These are phyloP conservation scores for Drosophila elegans DNA, from an alignment of 1,140 invertebrate species.

Conservation along the genomic window DNA sequence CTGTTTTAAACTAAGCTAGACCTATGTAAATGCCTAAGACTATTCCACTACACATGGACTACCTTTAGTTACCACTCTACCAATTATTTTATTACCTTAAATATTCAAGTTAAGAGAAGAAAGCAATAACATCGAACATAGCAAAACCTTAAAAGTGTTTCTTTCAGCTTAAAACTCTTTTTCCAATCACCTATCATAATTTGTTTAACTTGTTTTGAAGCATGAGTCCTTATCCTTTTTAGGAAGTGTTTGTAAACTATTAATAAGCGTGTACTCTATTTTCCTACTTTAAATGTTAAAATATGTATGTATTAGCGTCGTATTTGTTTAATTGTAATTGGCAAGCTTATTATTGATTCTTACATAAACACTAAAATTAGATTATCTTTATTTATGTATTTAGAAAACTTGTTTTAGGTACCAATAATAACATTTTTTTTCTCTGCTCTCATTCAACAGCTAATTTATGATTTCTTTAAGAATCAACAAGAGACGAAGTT, in stretches of 20 bases:
- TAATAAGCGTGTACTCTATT: not conserved
- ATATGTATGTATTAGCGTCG: too few relatives aligned
- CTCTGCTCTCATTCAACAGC: too few relatives aligned
- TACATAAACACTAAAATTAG: not conserved
- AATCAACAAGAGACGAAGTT: too few relatives aligned
- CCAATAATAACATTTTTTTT: not conserved
- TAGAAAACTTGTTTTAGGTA: not conserved
- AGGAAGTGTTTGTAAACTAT: not conserved
- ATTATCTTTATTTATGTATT: not conserved
- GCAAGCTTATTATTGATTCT: not conserved
- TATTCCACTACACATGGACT: conserved; percentile 32
- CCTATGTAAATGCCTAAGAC: conserved; percentile 46
- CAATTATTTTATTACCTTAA: conserved; percentile 9
- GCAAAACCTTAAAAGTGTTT: conserved; percentile 2
- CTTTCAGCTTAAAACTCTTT: not conserved
- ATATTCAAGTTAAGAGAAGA: conserved; percentile 19
- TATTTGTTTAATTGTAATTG: conserved; percentile 4
- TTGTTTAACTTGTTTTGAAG: not conserved
- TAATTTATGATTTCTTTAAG: too few relatives aligned
- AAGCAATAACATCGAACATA: conserved; percentile 34
- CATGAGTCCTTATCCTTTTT: not conserved
- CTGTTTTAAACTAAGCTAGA: conserved; percentile 15
- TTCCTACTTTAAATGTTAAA: too few relatives aligned
- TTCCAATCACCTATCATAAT: too few relatives aligned
- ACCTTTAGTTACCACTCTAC: conserved; percentile 15